Evolutionary conservation across 2,888 invertebrate genomes (phyloP).

Genomic region (Druceiella hillmani): DNA sequence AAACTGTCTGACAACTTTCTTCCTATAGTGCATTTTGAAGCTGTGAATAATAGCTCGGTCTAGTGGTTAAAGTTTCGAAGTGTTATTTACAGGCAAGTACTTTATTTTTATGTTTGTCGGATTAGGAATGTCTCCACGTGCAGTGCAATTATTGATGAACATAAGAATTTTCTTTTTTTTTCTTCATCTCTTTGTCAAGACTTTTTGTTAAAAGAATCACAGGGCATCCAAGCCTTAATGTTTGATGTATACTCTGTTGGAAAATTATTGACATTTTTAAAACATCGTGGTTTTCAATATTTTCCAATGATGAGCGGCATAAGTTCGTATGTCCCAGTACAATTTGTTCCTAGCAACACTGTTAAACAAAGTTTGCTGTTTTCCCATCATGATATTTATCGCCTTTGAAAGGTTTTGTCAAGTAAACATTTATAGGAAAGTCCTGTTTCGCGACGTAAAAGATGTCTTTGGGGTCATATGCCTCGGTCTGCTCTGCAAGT

Average conservation of each 20-base stretch:
- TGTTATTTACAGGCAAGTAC: slow-evolving; percentile 21
- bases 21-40: slow-evolving; percentile 23
- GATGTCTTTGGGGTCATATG: slow-evolving; percentile 13
- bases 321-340: slow-evolving; percentile 22
- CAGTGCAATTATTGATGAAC: slow-evolving; percentile 23
- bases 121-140: slow-evolving; percentile 19
- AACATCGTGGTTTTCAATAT: slow-evolving; percentile 19
- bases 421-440: slow-evolving; percentile 21
- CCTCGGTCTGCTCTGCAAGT: slow-evolving; percentile 14
- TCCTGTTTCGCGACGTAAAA: slow-evolving; percentile 14
- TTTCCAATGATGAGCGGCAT: slow-evolving; percentile 22
- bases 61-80: slow-evolving; percentile 20
- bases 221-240: slow-evolving; percentile 19
- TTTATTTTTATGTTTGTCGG: slow-evolving; percentile 23
- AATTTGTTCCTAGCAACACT: slow-evolving; percentile 21
- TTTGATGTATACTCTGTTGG: slow-evolving; percentile 15
- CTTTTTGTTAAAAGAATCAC: slow-evolving; percentile 21
- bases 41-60: slow-evolving; percentile 20
- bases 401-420: slow-evolving; percentile 22
- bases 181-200: slow-evolving; percentile 22
- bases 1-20: slow-evolving; percentile 23
- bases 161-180: slow-evolving; percentile 22
- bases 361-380: slow-evolving; percentile 21
- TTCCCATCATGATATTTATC: slow-evolving; percentile 22
- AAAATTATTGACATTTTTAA: slow-evolving; percentile 17